phyloP scores from a whole-genome alignment of 2,113 vertebrate species.

The Anoplopoma fimbria region DNA sequence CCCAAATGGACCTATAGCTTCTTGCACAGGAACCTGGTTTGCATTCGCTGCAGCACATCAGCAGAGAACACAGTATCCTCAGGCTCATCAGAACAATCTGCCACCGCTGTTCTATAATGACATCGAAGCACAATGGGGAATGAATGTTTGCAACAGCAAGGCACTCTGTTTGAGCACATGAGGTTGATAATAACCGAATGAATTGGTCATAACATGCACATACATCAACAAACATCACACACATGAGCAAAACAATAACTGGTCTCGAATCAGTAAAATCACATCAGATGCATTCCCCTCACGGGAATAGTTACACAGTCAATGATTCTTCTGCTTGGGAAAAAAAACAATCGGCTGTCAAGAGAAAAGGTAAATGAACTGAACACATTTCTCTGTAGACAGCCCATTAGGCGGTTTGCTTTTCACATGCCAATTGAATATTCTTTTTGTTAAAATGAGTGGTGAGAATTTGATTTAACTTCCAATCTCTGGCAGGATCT shows the following conservation, averaged over 20 bases:
- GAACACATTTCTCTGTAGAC: neutral
- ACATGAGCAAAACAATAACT: neutral
- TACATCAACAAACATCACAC: neutral
- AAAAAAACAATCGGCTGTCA: conserved; percentile 45
- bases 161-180: conserved; percentile 15
- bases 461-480: conserved; percentile 21
- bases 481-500: conserved; percentile 10
- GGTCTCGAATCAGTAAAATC: conserved; percentile 8
- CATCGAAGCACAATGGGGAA: conserved; percentile 25
- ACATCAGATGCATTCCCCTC: conserved; percentile 18
- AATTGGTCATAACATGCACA: too few species aligned
- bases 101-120: conserved; percentile 47
- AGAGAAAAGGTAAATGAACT: neutral
- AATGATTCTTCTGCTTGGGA: conserved; percentile 7
- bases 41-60: conserved; percentile 26
- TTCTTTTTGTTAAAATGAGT: conserved; percentile 16
- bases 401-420: neutral
- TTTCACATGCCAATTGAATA: conserved; percentile 24
- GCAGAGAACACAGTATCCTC: conserved; percentile 40
- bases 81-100: conserved; percentile 63
- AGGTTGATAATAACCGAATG: conserved; percentile 1
- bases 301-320: conserved; percentile 5
- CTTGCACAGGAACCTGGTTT: conserved; percentile 31
- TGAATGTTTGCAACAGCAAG: conserved; percentile 37
- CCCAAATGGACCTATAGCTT: neutral